Base-by-base conservation (phyloP, 2,797 vertebrate genomes). In the Glyptemys insculpta region DNA sequence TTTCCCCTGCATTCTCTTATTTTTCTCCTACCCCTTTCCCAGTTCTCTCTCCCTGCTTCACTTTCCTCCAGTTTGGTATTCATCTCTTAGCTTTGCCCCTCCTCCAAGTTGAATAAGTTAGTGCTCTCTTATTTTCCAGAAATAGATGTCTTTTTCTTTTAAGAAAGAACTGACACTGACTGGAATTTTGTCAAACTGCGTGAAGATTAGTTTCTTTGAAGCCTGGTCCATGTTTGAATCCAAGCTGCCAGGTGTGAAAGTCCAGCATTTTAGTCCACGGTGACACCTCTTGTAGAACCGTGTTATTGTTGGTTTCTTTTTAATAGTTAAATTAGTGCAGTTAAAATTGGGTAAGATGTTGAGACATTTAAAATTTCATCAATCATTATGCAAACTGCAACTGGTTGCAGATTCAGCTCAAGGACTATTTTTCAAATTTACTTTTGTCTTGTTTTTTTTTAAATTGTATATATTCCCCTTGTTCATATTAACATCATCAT, bases 391-490 rank as follows among this genome's bases (percentile, higher is more conserved):
- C 91, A 85, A 92, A 83, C n/a, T 18, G 83, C 62, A 72, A 76
- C 27, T 88, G 86, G 88, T 94, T 57, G 81, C n/a, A 95, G 80
- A 21, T 65, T 10, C n/a, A 41, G 37, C 23, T 65, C 86, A 84
- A 94, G 53, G 72, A 97, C 88, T 94, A 86, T 84, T 95, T 95
- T 37, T 74, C 78, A 91, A 95, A 91, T 86, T 62, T 50, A 79
- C 5, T 95, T 93, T 18, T 74, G 91, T 94, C 95, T 93, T 72
- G 19, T 19, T 41, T 74, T 74, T 44, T 44, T 44, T 44, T 44
- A 44, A 44, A 44, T 11, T 23, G 10, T 72, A 37, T 72, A 72
- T 21, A 72, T 37, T 37, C 9, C 37, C 5, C 18, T 72, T 72
- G 37, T 41, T 37, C 37, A 41, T 21, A 83, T 92, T 88, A 93